A percentile compares a stretch with the other conserved stretches of the same genome.
These are phyloP conservation scores for Drosophila flavopinicola DNA, from an alignment of 2,888 invertebrate genomes.

Conservation along the genomic window DNA sequence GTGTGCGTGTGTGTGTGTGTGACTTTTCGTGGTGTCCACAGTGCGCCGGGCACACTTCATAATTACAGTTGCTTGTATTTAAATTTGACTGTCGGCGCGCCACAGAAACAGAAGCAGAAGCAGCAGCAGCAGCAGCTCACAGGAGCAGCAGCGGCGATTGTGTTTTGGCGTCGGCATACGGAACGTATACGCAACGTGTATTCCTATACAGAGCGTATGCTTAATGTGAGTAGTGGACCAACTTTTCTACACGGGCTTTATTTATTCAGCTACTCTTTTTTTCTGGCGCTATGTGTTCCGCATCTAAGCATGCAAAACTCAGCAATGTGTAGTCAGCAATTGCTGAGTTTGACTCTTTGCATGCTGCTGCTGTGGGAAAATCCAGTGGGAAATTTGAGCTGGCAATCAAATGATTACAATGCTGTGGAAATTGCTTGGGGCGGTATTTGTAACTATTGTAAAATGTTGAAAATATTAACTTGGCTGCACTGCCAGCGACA, in stretches of 20 bases:
- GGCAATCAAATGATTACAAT: conserved; percentile 36
- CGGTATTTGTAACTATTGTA: not conserved
- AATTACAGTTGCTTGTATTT: conserved; percentile 69
- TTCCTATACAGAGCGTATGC: conserved; percentile 44
- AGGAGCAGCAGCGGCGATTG: conserved; percentile 33
- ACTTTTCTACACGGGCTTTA: conserved; percentile 37
- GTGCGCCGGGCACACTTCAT: conserved; percentile 65
- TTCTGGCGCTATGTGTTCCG: not conserved
- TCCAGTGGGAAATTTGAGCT: conserved; percentile 37
- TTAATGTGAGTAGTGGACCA: conserved; percentile 61
- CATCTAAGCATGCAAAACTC: conserved; percentile 6
- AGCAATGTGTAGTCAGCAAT: conserved; percentile 6
- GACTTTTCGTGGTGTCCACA: conserved; percentile 64
- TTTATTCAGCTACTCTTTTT: conserved; percentile 14
- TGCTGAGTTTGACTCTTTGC: conserved; percentile 24
- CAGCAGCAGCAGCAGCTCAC: not conserved
- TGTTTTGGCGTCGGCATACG: conserved; percentile 36
- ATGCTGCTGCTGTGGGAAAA: not conserved
- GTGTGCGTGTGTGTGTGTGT: conserved; percentile 35
- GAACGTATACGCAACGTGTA: conserved; percentile 40
- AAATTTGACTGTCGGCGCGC: conserved; percentile 58
- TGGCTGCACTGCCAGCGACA: too few species aligned
- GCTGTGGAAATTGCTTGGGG: conserved; percentile 31
- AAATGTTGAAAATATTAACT: not conserved
- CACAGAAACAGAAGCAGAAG: conserved; percentile 7